Base-by-base conservation (phyloP, 1,140 invertebrate genomes). In the Episyrphus balteatus region DNA sequence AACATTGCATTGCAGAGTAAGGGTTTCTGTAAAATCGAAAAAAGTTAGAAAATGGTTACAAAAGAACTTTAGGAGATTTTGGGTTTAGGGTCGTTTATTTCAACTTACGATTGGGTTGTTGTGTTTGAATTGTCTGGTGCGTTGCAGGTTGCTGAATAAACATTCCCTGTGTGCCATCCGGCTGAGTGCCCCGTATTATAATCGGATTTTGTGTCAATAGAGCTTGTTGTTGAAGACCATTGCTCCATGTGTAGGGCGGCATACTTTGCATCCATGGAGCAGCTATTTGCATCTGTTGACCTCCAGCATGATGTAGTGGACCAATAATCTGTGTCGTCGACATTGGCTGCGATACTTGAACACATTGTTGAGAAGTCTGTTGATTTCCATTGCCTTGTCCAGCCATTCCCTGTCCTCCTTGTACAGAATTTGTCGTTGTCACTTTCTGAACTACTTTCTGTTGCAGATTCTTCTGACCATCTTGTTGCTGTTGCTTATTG, bases 141-240 rank as follows among this genome's bases (percentile, higher is more conserved):
- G 69, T 51, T 1, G 85, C 81, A 60, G 82, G 85, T 61, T 89
- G 87, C 59, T 89, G 87, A 53, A 92, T 89, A 55, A 88, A 89
- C 83, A 92, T 90, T 42, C 74, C 70, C 26, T 56, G 57, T 5
- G 74, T 71, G 13, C 80, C 78, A 61, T 90, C 86, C 11, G 81
- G 80, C 55, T 88, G 86, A 3, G 79, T 75, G 9, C 86, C 83
- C 47, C 88, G 69, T 52, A 92, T 89, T 55, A 91, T 88, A 55
- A 90, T 90, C 19, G 82, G 83, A 70, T 88, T 90, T 5, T 80
- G 82, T 1, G 78, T 75, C 5, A 84, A 67, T 1, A 86, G 60
- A 3, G 79, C 70, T 32, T 76, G 79, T 9, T 81, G 78, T 51
- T 83, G 84, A 18, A 90, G 50, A 45, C 79, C 70, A 70, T 59